Evolutionary conservation across 2,797 vertebrate genomes (phyloP), one percentile per base, ranked within the genome.

Genomic region (Aplochiton taeniatus): DNA sequence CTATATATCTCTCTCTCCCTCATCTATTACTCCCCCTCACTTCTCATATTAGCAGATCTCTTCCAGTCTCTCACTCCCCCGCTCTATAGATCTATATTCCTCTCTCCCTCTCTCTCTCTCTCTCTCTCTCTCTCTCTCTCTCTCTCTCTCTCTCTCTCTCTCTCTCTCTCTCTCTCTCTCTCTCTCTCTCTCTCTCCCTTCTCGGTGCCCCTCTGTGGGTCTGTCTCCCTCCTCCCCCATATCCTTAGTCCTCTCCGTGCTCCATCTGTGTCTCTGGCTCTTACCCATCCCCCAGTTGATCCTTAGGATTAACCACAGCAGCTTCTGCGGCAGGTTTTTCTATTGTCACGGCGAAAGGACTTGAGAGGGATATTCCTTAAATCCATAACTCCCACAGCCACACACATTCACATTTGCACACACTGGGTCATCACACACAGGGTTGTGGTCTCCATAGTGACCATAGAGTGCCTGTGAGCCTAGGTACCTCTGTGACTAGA

Each of bases 281-380:
- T 62, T 53, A n/a, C 47, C 46, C 31, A 3, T n/a, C n/a, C n/a
- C 31, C 51, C 61, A 68, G 74, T 79, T 84, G 75, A 87, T 77
- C 83, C 77, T 51, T 56, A 54, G 73, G 81, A 88, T 86, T 86
- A 87, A 63, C 73, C 80, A 60, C 55, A 67, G 67, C 74, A 64
- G 17, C 58, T 70, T 44, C 77, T 77, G 83, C 79, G 60, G 83
- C 76, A 87, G 70, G 82, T 73, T 8, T 74, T 68, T 71, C 73
- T 76, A 79, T 85, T 87, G 81, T 88, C 78, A 83, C 79, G 72
- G 79, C 64, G 73, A 86, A 75, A 2, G 16, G 63, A 76, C 47
- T 58, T 58, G 69, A 66, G 64, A 74, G 75, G 75, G 81, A 78
- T 80, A 70, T 80, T 79, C 73, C 63, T 81, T 52, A 76, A 82